Percentiles rank a stretch among this genome's conserved stretches.
phyloP scores from a whole-genome alignment of 1,140 invertebrate genomes.

The Triops cancriformis region DNA sequence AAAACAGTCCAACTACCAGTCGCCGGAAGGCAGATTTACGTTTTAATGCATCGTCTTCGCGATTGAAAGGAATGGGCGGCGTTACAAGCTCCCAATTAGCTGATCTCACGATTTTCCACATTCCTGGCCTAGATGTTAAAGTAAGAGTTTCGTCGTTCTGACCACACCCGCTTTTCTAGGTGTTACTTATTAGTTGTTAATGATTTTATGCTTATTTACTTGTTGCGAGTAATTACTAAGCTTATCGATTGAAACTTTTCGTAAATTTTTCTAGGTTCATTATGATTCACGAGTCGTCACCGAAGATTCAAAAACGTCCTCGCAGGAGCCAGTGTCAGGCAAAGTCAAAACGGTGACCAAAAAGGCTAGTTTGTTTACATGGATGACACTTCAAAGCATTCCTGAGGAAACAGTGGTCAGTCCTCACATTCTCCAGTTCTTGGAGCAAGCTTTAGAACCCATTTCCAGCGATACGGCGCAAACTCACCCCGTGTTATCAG shows the following conservation, averaged over 20 bases:
- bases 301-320: constrained; percentile 43
- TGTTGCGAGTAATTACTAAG: too few species aligned
- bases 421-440: constrained; percentile 86
- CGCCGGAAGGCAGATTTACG: constrained; percentile 31
- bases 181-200: constrained; percentile 27
- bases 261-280: constrained; percentile 58
- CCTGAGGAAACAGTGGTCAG: constrained; percentile 93
- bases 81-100: constrained; percentile 48
- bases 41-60: constrained; percentile 34
- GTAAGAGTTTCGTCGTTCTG: constrained; percentile 40
- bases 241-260: too few species aligned
- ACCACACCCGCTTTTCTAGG: too few species aligned
- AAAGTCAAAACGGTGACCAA: constrained; percentile 50
- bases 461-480: constrained; percentile 42
- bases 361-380: constrained; percentile 86
- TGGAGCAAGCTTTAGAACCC: constrained; percentile 89
- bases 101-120: constrained; percentile 85
- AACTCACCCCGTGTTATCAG: constrained; percentile 46
- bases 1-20: constrained; percentile 32
- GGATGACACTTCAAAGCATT: constrained; percentile 90
- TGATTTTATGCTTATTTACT: constrained; percentile 23
- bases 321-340: constrained; percentile 33
- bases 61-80: constrained; percentile 35
- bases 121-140: constrained; percentile 90
- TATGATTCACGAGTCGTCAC: constrained; percentile 74